Evolutionary conservation across 1,140 invertebrate species (phyloP), one percentile per base, ranked within the genome.

Genomic region (Teleopsis dalmanni): DNA sequence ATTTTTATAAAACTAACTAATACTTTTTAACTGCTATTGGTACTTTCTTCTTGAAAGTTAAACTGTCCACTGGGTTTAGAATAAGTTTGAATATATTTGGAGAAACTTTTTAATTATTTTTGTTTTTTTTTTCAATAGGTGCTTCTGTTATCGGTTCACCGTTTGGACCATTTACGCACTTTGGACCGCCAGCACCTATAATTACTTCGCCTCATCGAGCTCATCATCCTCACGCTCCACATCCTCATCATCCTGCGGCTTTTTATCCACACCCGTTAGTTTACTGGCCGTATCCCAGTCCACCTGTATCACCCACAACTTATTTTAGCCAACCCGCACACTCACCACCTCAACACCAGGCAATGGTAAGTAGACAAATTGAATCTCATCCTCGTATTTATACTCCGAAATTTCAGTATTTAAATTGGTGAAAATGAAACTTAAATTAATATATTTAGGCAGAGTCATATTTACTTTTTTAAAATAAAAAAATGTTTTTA

Each of bases 251-350:
- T 23, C 27, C 73, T 72, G 65, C 71, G 69, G 64, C 73, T 1
- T 72, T 71, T 51, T 72, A 67, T 46, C 75, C 74, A 42, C 71
- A 76, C 38, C 81, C 81, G 7, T 79, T 87, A 11, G 81, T 89
- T 54, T 91, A 88, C 72, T 93, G 90, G 90, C 84, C 85, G 0
- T 94, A 94, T 73, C 90, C 91, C 11, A 92, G 88, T 54, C 90
- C 90, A 27, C 91, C 91, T 1, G 88, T 94, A 2, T 92, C 89
- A 27, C 89, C 90, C 8, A 91, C 86, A 2, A 84, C 84, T 56
- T 89, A 89, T 70, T 89, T 85, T 65, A 78, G 77, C 47, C 76
- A 74, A 53, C 80, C 79, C 54, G 78, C 78, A 53, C 75, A 72
- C 59, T 75, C 80, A 36, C 42, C 42, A 69, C 18, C 70, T 70